phyloP scores from a whole-genome alignment of 2,113 vertebrate species.

The Tricholaema leucomelas region DNA sequence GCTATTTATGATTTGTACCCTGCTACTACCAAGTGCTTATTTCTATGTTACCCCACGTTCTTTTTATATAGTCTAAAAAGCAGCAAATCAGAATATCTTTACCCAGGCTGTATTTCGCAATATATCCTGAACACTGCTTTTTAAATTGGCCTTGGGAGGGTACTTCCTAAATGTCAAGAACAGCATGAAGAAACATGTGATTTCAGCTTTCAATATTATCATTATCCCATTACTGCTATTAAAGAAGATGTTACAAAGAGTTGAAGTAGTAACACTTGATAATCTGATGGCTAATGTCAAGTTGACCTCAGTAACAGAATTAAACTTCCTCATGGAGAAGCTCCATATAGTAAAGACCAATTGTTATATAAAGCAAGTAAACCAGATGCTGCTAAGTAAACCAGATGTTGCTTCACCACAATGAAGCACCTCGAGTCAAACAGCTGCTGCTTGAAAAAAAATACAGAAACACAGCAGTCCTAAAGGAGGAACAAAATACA shows the following conservation, averaged over 20 bases:
- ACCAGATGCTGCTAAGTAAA: not conserved
- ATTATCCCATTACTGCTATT: not conserved
- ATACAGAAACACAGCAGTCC: not conserved
- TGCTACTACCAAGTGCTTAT: not conserved
- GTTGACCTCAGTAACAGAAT: not conserved
- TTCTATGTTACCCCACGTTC: not conserved
- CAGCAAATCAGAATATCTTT: not conserved
- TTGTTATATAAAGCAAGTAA: not conserved
- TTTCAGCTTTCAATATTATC: not conserved
- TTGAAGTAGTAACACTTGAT: not conserved
- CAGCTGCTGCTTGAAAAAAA: not conserved
- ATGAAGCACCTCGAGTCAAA: not conserved
- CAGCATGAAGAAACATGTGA: not conserved
- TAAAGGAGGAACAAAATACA: not conserved
- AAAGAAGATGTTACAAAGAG: not conserved
- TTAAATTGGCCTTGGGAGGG: not conserved
- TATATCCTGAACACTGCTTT: not conserved
- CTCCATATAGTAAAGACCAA: not conserved
- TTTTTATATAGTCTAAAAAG: not conserved
- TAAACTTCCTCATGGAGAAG: not conserved
- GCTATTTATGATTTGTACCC: not conserved
- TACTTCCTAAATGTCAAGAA: not conserved
- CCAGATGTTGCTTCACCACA: not conserved
- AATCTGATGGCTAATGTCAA: not conserved
- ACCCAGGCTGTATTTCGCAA: not conserved